A percentile compares a stretch with the other conserved stretches of the same genome.
Evolutionary conservation across 2,888 invertebrate species (phyloP).

Genomic region (Cryptocheilus praepositus): DNA sequence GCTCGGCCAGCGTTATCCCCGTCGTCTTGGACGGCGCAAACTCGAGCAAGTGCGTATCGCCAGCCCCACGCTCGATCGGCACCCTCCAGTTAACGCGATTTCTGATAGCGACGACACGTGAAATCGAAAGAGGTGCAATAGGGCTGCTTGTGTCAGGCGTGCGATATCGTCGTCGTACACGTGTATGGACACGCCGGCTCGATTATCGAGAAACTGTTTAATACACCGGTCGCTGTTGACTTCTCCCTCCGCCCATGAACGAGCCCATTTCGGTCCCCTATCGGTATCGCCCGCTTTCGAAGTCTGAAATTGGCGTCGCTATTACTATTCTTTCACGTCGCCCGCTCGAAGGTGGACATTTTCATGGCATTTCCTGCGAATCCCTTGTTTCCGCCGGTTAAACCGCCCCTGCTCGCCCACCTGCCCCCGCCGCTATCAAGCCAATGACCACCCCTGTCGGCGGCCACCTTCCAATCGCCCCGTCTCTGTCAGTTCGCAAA

Average conservation of each 20-base stretch:
- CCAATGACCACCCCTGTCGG: conserved; percentile 1
- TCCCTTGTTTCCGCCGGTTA: background rate
- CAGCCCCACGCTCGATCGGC: background rate
- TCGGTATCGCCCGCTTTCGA: background rate
- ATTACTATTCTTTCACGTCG: background rate
- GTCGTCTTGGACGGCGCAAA: conserved; percentile 2
- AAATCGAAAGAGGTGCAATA: conserved; percentile 11
- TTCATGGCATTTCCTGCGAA: background rate
- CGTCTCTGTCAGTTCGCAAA: conserved; percentile 18
- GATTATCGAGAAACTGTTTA: conserved; percentile 19
- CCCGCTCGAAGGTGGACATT: background rate
- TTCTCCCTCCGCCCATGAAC: background rate
- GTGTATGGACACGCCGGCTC: background rate
- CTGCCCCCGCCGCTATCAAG: conserved; percentile 1
- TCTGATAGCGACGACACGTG: conserved; percentile 18
- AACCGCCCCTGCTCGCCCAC: background rate
- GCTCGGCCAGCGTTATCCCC: conserved; percentile 7
- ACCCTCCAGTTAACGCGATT: conserved; percentile 7
- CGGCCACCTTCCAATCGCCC: background rate
- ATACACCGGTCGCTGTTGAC: background rate
- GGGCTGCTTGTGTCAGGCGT: background rate
- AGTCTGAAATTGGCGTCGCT: too few species aligned
- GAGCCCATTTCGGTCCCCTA: too few species aligned
- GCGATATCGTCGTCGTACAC: background rate
- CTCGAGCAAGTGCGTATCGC: background rate